Conservation (phyloP, 2,797 vertebrate species). For the Valencia hispanica region DNA sequence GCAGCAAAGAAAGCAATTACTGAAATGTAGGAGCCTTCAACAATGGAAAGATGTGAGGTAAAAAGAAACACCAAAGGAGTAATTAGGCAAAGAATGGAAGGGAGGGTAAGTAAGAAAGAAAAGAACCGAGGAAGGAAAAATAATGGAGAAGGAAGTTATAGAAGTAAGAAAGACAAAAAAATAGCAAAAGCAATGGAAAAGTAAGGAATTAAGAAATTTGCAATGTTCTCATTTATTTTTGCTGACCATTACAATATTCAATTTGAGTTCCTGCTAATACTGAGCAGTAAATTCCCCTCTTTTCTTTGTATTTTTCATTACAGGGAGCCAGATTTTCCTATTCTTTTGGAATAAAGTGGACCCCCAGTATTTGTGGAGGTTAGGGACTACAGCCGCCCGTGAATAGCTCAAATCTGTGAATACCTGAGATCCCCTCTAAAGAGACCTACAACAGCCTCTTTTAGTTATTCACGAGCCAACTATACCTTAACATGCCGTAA, state of each 20-base stretch:
- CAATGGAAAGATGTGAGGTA: background rate
- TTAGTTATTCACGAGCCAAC: too few species aligned
- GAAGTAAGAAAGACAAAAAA: background rate
- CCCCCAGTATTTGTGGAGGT: too few species aligned
- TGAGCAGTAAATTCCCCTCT: background rate
- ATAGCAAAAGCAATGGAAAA: background rate
- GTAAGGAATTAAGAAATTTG: background rate
- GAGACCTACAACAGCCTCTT: too few species aligned
- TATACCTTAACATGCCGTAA: too few species aligned
- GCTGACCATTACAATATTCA: background rate
- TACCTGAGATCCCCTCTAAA: too few species aligned
- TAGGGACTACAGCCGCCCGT: too few species aligned
- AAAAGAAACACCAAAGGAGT: background rate
- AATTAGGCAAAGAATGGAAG: background rate
- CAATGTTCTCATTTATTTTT: background rate
- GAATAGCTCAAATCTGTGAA: too few species aligned
- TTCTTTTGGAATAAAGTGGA: too few species aligned
- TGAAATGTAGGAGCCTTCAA: background rate
- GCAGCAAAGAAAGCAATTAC: background rate
- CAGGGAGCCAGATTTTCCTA: background rate
- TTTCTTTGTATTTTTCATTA: background rate
- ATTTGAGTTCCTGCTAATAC: background rate
- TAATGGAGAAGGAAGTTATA: background rate
- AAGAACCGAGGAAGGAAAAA: background rate
- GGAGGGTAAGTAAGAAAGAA: background rate